These are phyloP conservation scores for Ahaetulla prasina DNA, from an alignment of 2,113 vertebrate genomes.

Conservation along the genomic window DNA sequence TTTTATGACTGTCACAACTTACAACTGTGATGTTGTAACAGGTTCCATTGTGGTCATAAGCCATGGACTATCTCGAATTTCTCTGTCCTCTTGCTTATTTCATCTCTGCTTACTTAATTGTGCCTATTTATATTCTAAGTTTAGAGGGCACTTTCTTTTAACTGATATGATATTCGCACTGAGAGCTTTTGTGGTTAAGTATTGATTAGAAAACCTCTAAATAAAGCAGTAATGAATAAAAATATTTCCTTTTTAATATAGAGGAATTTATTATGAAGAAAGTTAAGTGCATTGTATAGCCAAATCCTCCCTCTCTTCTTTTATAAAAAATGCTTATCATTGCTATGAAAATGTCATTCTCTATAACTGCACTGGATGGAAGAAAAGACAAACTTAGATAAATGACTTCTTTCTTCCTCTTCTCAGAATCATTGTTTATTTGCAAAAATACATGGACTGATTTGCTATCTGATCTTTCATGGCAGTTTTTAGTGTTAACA, in stretches of 20 bases:
- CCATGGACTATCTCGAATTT: background rate
- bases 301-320: background rate
- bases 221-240: background rate
- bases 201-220: background rate
- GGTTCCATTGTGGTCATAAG: background rate
- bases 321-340: background rate
- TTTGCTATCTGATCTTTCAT: background rate
- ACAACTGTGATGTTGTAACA: background rate
- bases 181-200: background rate
- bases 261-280: background rate
- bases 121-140: background rate
- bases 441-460: constrained; percentile 1
- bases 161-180: background rate
- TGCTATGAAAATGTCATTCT: background rate
- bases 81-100: background rate
- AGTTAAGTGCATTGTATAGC: background rate
- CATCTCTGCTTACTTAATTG: background rate
- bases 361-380: background rate
- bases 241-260: background rate
- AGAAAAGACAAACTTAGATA: background rate
- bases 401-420: background rate
- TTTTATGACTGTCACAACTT: background rate
- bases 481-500: background rate
- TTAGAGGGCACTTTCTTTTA: background rate
- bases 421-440: background rate